Percentiles rank a stretch among this genome's conserved stretches.
phyloP scores from a whole-genome alignment of 2,888 invertebrate genomes.

The Loripinus fragilis region DNA sequence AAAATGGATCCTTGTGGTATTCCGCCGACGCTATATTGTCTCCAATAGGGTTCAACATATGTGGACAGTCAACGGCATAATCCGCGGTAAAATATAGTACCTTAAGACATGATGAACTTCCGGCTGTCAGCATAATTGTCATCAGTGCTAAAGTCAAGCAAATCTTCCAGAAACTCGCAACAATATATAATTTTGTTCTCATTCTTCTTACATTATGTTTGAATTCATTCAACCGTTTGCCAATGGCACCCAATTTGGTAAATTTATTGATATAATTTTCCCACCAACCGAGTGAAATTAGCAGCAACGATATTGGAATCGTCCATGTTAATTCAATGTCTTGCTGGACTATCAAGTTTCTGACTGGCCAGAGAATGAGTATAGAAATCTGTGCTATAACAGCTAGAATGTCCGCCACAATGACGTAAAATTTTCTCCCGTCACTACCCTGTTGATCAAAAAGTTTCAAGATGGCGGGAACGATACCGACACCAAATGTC shows the following conservation, averaged over 20 bases:
- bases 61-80: conserved; percentile 66
- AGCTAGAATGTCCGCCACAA: conserved; percentile 64
- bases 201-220: conserved; percentile 89
- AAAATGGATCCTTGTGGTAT: conserved; percentile 66
- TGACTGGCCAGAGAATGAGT: conserved; percentile 69
- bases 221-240: conserved; percentile 85
- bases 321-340: conserved; percentile 84
- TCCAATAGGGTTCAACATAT: conserved; percentile 58
- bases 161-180: conserved; percentile 96
- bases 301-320: conserved; percentile 93
- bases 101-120: conserved; percentile 64
- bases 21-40: conserved; percentile 59
- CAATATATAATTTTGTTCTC: conserved; percentile 95
- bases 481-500: conserved; percentile 96
- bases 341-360: conserved; percentile 52
- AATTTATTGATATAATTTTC: conserved; percentile 96
- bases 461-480: conserved; percentile 87
- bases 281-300: conserved; percentile 98
- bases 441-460: conserved; percentile 67
- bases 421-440: conserved; percentile 59
- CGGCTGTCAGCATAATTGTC: conserved; percentile 84
- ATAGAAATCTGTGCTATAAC: conserved; percentile 68
- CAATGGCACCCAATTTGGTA: conserved; percentile 88
- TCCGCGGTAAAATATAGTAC: conserved; percentile 67
- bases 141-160: conserved; percentile 90